Evolutionary conservation across 2,888 invertebrate genomes (phyloP).

Genomic region (Spicauda simplicius): DNA sequence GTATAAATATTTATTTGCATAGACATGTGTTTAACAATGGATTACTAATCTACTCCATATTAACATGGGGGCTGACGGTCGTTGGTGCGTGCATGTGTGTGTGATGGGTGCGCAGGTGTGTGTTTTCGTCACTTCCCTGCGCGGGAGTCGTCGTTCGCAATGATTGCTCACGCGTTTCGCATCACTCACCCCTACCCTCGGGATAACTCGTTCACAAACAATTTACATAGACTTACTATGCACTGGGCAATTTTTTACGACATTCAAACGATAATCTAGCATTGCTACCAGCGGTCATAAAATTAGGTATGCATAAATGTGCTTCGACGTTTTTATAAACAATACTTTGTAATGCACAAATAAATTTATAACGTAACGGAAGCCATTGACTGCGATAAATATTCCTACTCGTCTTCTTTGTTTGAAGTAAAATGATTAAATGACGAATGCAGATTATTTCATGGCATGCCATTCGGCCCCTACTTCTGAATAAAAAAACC

Average conservation of each 20-base stretch:
- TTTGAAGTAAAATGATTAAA: not conserved
- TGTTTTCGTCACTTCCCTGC: conserved; percentile 76
- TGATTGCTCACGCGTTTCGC: conserved; percentile 84
- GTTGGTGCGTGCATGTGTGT: conserved; percentile 46
- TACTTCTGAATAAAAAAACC: too few relatives aligned
- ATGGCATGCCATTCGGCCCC: not conserved
- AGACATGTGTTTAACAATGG: conserved; percentile 65
- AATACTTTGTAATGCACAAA: conserved; percentile 28
- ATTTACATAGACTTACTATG: conserved; percentile 76
- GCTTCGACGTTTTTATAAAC: conserved; percentile 28
- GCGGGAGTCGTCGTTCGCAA: conserved; percentile 78
- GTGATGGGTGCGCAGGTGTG: conserved; percentile 50
- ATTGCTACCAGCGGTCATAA: conserved; percentile 37
- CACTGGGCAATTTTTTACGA: conserved; percentile 63
- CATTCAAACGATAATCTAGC: conserved; percentile 70
- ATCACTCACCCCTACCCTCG: conserved; percentile 77
- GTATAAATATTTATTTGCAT: conserved; percentile 74
- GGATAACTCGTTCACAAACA: conserved; percentile 75
- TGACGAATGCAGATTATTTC: not conserved
- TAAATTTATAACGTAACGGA: conserved; percentile 32
- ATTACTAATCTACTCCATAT: conserved; percentile 59
- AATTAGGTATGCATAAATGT: conserved; percentile 36
- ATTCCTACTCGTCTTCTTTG: not conserved
- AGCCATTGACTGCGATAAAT: conserved; percentile 26
- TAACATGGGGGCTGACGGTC: conserved; percentile 42